Percentiles rank a stretch among this genome's conserved stretches.
Conservation (phyloP, 1,140 invertebrate species). For the Brachionus manjavacas region DNA sequence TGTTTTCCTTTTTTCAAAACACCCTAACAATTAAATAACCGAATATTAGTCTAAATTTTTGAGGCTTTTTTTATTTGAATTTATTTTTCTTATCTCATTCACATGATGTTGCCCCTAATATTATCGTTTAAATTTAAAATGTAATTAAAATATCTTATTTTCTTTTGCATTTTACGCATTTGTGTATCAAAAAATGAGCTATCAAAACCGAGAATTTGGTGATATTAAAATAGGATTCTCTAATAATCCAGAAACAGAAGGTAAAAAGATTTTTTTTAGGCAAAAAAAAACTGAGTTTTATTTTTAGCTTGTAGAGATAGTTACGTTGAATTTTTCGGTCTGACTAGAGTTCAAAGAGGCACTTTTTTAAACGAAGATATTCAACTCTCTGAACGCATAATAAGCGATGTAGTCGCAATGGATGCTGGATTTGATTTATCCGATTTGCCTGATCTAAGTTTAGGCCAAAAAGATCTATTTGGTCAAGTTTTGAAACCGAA, state of each 20-base stretch:
- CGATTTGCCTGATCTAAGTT: neutral
- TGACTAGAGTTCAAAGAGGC: neutral
- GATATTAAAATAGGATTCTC: neutral
- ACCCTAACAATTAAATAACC: too few relatives aligned
- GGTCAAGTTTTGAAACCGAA: neutral
- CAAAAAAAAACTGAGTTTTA: neutral
- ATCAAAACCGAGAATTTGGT: neutral
- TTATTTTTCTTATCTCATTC: neutral
- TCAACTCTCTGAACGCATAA: neutral
- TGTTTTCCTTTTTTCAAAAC: too few relatives aligned
- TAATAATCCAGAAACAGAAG: neutral
- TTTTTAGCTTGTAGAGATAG: neutral
- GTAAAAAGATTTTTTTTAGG: neutral
- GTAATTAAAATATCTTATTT: neutral
- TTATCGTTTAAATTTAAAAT: neutral
- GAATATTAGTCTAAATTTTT: neutral
- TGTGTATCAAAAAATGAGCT: neutral
- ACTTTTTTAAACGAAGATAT: constrained; percentile 10
- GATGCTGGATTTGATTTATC: neutral
- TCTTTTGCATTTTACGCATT: neutral
- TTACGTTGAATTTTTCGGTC: constrained; percentile 25
- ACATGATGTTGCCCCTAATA: neutral
- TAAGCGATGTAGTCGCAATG: constrained; percentile 12
- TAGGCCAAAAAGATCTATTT: neutral
- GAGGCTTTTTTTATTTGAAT: neutral